Evolutionary conservation across 1,140 invertebrate species (phyloP), one percentile per base, ranked within the genome.

Genomic region (Hypsibius dujardini): DNA sequence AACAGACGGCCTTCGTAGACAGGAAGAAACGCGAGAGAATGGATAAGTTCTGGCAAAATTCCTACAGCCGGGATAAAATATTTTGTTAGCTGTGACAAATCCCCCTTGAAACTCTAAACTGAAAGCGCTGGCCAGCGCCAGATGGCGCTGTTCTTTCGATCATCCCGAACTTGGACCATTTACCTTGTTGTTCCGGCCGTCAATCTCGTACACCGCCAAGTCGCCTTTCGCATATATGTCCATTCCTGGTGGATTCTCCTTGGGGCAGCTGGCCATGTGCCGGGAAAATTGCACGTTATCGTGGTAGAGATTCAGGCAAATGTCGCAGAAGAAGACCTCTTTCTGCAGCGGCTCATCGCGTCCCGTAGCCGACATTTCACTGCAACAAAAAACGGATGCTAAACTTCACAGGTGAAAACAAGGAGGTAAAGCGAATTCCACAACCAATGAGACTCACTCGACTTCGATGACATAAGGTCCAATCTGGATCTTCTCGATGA

Each of bases 321-420:
- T 42, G 45, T 67, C 62, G 62, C 62, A 67, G 42, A 67, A 67
- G 42, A 14, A 67, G 62, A 67, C 62, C 42, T 67, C 7, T 42
- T 7, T 67, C 3, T 67, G 62, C 3, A 67, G 42, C 42, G 62
- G 62, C 62, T 67, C 62, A 42, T 67, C 62, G 3, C 62, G 62
- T 3, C 7, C 42, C 3, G 62, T 67, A 3, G 62, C 62, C 42
- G 62, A 67, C 62, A 42, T 67, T 42, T 67, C 62, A 42, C 62
- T 67, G 45, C 3, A 67, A 7, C 7, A 67, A 42, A 14, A n/a
- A n/a, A 67, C 12, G n/a, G 7, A 56, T 56, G 7, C 50, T 56
- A 7, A 7, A 56, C 7, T 7, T 56, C 50, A 56, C n/a, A 56
- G 45, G 12, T 7, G 3, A 42, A 42, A 67, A 67, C 62, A 67